Base-by-base conservation (phyloP, 2,888 invertebrate genomes). In the Megastigmus dorsalis region DNA sequence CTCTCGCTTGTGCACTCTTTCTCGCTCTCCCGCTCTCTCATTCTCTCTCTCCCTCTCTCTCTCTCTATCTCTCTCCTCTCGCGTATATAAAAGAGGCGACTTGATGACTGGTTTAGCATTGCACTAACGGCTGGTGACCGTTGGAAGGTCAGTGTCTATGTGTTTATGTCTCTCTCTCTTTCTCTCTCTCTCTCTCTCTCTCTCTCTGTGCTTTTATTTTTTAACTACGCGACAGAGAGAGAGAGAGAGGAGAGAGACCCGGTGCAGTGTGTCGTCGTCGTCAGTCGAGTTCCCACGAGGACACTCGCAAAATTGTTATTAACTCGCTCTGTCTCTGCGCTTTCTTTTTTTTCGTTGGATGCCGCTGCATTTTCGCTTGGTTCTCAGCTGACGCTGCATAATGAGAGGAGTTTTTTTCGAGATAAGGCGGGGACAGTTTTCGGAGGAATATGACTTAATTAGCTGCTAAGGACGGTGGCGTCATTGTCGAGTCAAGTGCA, bases 81-180 rank as follows among this genome's bases (percentile, higher is more conserved):
- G 9, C 38, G 26, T 50, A 38, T 43, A 38, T n/a, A n/a, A n/a
- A n/a, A 48, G 45, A 50, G 36, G 33, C 20, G 54, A 75, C 77
- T 78, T 81, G 84, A 84, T 83, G 80, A 83, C 80, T 79, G 84
- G 83, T 83, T n/a, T 83, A 75, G 79, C 79, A 79, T 77, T n/a
- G n/a, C n/a, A 76, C 77, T 77, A 77, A 80, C 75, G 77, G 77
- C 76, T 59, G 48, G 54, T 50, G 65, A 66, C 66, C 74, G 74
- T 43, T 67, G 36, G 55, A 73, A 68, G 74, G 63, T 63, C 62
- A 52, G 26, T 18, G 9, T 65, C 63, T 63, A 70, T 70, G 70
- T 55, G 57, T 65, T 71, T 65, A 65, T 43, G 23, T 52, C 57
- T 4, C 55, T 38, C 43, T 13, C 43, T 50, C 50, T 68, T 59